A percentile compares a stretch with the other conserved stretches of the same genome.
Conservation (phyloP, 64 coral and sea anemone genomes). For the Anthopleura sola region DNA sequence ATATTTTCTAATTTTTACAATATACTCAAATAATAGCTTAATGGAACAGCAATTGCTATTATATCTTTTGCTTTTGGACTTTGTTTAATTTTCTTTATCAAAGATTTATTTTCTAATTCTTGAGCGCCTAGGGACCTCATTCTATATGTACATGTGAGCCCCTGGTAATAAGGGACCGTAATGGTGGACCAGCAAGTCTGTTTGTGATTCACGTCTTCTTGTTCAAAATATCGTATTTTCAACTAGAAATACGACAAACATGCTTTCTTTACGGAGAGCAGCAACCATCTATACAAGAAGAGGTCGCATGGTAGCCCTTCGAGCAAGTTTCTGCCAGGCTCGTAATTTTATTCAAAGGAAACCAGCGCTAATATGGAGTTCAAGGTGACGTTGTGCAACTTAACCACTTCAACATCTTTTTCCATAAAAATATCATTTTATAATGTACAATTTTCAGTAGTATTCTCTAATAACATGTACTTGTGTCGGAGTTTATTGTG, state of each 20-base stretch:
- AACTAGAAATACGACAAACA: slow-evolving; percentile 16
- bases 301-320: slow-evolving; percentile 38
- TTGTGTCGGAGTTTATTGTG: neutral
- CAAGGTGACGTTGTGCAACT: slow-evolving; percentile 47
- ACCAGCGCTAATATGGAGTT: slow-evolving; percentile 40
- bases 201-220: neutral
- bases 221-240: neutral
- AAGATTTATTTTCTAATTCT: neutral
- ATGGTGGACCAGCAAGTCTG: slow-evolving; percentile 1
- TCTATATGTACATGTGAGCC: neutral
- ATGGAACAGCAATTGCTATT: neutral
- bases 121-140: neutral
- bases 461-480: neutral
- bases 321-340: slow-evolving; percentile 45
- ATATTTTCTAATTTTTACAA: neutral
- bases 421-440: neutral
- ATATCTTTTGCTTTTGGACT: neutral
- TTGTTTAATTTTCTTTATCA: neutral
- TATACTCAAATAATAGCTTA: no score
- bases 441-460: neutral
- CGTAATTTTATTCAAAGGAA: slow-evolving; percentile 36
- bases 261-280: slow-evolving; percentile 64
- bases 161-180: neutral
- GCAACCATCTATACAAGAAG: slow-evolving; percentile 42
- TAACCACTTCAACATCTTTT: neutral